Evolutionary conservation across 2,113 vertebrate genomes (phyloP).

Genomic region (Ciconia boyciana): DNA sequence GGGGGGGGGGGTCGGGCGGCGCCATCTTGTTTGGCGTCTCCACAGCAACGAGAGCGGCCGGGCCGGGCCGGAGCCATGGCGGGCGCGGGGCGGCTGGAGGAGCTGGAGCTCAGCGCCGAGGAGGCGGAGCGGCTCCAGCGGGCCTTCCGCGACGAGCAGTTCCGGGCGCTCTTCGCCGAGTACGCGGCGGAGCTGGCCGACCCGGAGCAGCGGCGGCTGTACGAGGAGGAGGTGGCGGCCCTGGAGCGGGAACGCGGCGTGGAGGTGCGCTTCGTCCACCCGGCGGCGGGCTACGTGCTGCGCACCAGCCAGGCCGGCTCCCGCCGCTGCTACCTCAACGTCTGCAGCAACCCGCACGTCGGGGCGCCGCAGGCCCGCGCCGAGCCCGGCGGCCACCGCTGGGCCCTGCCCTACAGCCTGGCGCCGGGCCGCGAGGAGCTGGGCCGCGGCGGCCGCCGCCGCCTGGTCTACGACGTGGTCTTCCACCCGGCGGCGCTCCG

Average conservation of each 20-base stretch:
- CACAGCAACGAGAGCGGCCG: background rate
- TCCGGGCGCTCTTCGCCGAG: conserved; percentile 78
- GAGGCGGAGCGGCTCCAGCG: conserved; percentile 75
- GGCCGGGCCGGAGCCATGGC: background rate
- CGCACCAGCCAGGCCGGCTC: conserved; percentile 78
- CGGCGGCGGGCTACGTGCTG: conserved; percentile 78
- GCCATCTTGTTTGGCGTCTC: conserved; percentile 17
- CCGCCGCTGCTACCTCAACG: conserved; percentile 86
- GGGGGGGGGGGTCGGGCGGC: background rate
- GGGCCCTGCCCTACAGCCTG: conserved; percentile 85
- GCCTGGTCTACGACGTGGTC: conserved; percentile 84
- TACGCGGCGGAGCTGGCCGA: conserved; percentile 83
- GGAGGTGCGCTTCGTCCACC: conserved; percentile 83
- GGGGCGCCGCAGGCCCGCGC: conserved; percentile 60
- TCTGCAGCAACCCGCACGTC: conserved; percentile 80
- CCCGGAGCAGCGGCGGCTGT: conserved; percentile 79
- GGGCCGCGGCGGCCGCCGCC: conserved; percentile 62
- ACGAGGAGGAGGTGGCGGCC: conserved; percentile 84
- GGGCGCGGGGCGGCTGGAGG: conserved; percentile 61
- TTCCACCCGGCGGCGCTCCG: conserved; percentile 85
- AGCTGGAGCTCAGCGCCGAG: conserved; percentile 81
- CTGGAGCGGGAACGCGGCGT: conserved; percentile 87
- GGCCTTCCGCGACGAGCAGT: conserved; percentile 85
- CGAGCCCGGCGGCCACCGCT: conserved; percentile 51
- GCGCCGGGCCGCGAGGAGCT: conserved; percentile 78